Evolutionary conservation across 1,140 invertebrate genomes (phyloP).

Genomic region (Drosophila gunungcola): DNA sequence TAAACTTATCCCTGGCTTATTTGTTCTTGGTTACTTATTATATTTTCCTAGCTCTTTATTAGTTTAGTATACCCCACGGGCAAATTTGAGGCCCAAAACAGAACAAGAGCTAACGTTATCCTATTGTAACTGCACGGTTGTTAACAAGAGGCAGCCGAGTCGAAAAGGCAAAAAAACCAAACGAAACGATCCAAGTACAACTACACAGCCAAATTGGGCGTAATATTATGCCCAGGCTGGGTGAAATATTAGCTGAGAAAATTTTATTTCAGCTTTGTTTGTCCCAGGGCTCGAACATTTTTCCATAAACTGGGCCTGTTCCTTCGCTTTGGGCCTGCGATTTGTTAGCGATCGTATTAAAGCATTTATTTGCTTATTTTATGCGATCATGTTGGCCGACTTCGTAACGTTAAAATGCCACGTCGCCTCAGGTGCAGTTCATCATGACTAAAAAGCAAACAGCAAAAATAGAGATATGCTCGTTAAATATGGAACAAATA

Average conservation of each 20-base stretch:
- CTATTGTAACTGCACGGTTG: slow-evolving; percentile 75
- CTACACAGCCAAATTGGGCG: slow-evolving; percentile 72
- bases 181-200: slow-evolving; percentile 50
- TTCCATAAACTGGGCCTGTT: not conserved
- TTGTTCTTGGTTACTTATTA: not conserved
- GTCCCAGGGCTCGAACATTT: slow-evolving; percentile 18
- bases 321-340: slow-evolving; percentile 6
- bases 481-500: slow-evolving; percentile 35
- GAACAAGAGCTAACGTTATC: slow-evolving; percentile 69
- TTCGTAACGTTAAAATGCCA: slow-evolving; percentile 2
- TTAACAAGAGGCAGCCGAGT: slow-evolving; percentile 72
- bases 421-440: not conserved
- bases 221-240: slow-evolving; percentile 73
- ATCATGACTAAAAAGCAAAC: not conserved
- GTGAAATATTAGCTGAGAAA: slow-evolving; percentile 82
- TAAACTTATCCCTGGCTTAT: not conserved
- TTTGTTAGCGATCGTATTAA: slow-evolving; percentile 29
- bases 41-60: not conserved
- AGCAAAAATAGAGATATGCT: slow-evolving; percentile 1
- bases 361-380: slow-evolving; percentile 37
- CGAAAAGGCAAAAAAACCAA: slow-evolving; percentile 38
- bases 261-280: slow-evolving; percentile 74
- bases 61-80: slow-evolving; percentile 1
- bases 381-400: slow-evolving; percentile 20
- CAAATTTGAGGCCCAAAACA: slow-evolving; percentile 28